Base-by-base conservation (phyloP, 2,113 vertebrate genomes). In the Chitala chitala region DNA sequence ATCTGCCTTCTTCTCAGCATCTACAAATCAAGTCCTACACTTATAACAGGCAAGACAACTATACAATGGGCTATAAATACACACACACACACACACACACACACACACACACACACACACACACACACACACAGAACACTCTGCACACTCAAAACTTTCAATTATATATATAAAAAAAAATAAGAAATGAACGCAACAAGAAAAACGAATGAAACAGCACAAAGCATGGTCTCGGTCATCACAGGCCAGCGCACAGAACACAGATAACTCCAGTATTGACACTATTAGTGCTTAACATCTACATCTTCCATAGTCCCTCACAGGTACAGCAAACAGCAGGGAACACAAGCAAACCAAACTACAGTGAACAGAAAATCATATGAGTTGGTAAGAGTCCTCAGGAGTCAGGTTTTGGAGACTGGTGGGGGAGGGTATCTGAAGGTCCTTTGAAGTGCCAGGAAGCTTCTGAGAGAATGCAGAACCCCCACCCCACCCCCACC, bases 381-480 rank as follows among this genome's bases (percentile, higher is more conserved):
- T 17, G 8, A 0, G 31, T n/a, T n/a, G 44, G 42, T n/a, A 44
- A n/a, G 50, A 9, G 48, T 20, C 31, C 40, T 24, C 13, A 1
- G n/a, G 38, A 24, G 33, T 26, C 20, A 17, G 15, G 26, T 4
- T 15, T 22, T 31, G 9, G 40, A 5, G 56, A 31, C 1, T 29
- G 56, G 56, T 6, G 44, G 26, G 44, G 58, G 24, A 8, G 2
- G 55, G 71, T 7, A n/a, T 50, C 20, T n/a, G 48, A 15, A 15
- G 58, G 13, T 20, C 56, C 55, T 72, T 73, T 50, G 56, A 63
- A 64, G 71, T 51, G 15, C 26, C 42, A 2, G 53, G n/a, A 42
- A 22, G 48, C 68, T 50, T 69, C 44, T 24, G 42, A 66, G 56
- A 51, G 65, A 15, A 8, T 42, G 72, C 20, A 5, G 64, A 76